Evolutionary conservation across 1,140 invertebrate species (phyloP), one percentile per base, ranked within the genome.

Genomic region (Acromyrmex echinatior): DNA sequence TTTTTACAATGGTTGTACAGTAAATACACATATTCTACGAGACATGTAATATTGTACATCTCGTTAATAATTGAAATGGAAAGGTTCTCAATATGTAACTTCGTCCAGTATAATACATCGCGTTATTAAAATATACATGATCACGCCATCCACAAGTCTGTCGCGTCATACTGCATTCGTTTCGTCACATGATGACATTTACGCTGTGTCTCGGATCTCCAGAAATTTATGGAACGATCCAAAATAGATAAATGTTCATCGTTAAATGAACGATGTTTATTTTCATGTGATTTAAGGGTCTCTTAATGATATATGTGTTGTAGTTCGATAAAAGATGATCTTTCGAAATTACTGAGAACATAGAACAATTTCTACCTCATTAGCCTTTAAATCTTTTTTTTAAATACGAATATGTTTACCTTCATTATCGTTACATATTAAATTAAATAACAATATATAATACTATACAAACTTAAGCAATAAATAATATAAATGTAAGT

Each of bases 151-250:
- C 18, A 82, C 68, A 49, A 73, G n/a, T 53, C n/a, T 10, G 7
- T 58, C 31, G 16, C 31, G 28, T 58, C 31, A 53, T 74, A 31
- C 31, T 63, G 45, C 39, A 62, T 84, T 49, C 25, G 14, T 74
- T 84, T 84, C 70, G 56, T 51, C 56, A 39, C 3, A 49, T 49
- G 39, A 82, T 28, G 66, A 82, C 80, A 74, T 82, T 62, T 62
- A 84, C 14, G 35, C 4, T 58, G n/a, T 16, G 31, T 35, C 31
- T 71, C 21, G 18, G 10, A 81, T 81, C 51, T 58, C 31, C 65
- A 58, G 31, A 58, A 81, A 81, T 81, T 81, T 81, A 81, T 81
- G 49, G 78, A 56, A 70, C 78, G 65, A 71, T 6, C 10, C 18
- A 28, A 68, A 53, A 4, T 18, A 39, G 28, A 70, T 56, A 81